phyloP scores from a whole-genome alignment of 1,140 invertebrate genomes.

The Caenorhabditis remanei region DNA sequence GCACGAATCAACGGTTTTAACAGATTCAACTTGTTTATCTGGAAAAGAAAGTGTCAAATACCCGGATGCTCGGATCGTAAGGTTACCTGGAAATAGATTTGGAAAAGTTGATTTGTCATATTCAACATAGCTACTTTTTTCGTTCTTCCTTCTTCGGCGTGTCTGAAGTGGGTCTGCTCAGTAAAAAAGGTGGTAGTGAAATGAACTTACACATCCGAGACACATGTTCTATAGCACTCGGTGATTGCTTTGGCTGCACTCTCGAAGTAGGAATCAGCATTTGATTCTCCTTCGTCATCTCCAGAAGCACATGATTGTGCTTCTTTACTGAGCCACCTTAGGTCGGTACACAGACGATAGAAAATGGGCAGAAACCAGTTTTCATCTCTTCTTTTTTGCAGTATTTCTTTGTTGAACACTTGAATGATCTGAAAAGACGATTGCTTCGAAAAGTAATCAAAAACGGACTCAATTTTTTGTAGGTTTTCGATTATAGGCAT shows the following conservation, averaged over 20 bases:
- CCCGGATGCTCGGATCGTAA: not conserved
- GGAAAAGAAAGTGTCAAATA: conserved; percentile 38
- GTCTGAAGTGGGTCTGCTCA: conserved; percentile 78
- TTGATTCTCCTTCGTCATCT: conserved; percentile 72
- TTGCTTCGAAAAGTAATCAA: not conserved
- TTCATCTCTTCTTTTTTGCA: conserved; percentile 91
- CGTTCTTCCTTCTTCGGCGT: conserved; percentile 87
- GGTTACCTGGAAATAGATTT: conserved; percentile 92
- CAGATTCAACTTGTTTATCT: conserved; percentile 91
- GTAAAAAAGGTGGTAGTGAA: not conserved
- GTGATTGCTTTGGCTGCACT: conserved; percentile 92
- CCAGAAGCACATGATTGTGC: conserved; percentile 64
- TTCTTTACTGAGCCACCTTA: conserved; percentile 66
- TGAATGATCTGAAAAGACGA: conserved; percentile 63
- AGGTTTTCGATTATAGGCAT: too few relatives aligned
- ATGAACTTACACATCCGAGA: conserved; percentile 86
- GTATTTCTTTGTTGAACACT: conserved; percentile 84
- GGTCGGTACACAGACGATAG: conserved; percentile 58
- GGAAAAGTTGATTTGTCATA: conserved; percentile 95
- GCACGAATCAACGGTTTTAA: conserved; percentile 95
- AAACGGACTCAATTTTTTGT: conserved; percentile 32
- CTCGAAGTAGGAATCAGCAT: conserved; percentile 78
- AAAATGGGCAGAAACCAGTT: conserved; percentile 85
- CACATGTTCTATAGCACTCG: conserved; percentile 94
- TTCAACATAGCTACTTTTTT: conserved; percentile 95